Conservation (phyloP, 2,888 invertebrate genomes). For the Polylopha cassiicola region DNA sequence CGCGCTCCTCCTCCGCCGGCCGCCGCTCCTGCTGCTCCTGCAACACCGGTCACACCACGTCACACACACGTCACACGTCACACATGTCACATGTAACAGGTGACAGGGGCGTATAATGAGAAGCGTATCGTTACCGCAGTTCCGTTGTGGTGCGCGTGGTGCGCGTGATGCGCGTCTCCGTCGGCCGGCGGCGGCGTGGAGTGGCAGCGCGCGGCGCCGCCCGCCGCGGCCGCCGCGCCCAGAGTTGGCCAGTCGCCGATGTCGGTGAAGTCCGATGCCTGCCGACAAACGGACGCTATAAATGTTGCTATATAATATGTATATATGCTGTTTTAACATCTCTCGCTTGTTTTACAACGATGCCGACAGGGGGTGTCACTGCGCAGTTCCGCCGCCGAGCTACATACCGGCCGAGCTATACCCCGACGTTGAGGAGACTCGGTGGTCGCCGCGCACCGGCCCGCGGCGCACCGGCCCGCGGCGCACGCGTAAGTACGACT, state of each 20-base stretch:
- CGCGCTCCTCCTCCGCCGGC: conserved; percentile 53
- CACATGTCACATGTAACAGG: no score
- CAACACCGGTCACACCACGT: neutral
- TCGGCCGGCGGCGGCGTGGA: conserved; percentile 62
- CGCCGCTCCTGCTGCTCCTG: conserved; percentile 68
- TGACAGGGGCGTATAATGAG: conserved; percentile 23
- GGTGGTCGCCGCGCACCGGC: no score
- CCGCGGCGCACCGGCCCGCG: no score
- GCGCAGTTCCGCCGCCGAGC: no score
- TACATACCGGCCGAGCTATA: no score
- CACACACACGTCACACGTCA: no score
- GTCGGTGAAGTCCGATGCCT: conserved; percentile 93
- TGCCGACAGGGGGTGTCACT: no score
- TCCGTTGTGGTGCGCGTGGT: conserved; percentile 64
- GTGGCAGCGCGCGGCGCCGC: conserved; percentile 50
- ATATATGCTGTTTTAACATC: no score
- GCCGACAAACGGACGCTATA: conserved; percentile 38
- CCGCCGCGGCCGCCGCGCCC: conserved; percentile 74
- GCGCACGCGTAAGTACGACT: no score
- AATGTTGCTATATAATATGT: neutral
- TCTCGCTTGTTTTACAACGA: no score
- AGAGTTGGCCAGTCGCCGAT: conserved; percentile 95
- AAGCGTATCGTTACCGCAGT: conserved; percentile 45
- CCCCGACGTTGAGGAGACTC: no score
- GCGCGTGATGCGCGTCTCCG: no score